These are phyloP conservation scores for Drosophila lacteicornis DNA, from an alignment of 1,140 invertebrate genomes.

Conservation along the genomic window DNA sequence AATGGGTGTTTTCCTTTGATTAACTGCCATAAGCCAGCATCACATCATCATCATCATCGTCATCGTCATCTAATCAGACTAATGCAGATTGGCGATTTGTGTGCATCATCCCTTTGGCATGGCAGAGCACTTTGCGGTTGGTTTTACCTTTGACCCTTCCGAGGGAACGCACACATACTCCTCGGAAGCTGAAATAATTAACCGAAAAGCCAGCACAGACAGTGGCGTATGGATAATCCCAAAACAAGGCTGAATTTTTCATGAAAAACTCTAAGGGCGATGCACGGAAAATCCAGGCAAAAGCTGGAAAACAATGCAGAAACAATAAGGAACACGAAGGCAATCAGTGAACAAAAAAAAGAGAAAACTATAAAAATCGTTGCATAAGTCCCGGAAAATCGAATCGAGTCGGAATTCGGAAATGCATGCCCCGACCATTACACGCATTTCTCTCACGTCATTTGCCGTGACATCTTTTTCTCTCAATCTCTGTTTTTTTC, in stretches of 20 bases:
- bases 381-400: slow-evolving; percentile 26
- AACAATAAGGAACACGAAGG: slow-evolving; percentile 32
- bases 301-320: slow-evolving; percentile 47
- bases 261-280: slow-evolving; percentile 32
- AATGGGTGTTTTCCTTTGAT: slow-evolving; percentile 23
- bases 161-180: background rate
- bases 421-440: slow-evolving; percentile 35
- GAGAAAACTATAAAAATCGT: slow-evolving; percentile 2
- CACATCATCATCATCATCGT: slow-evolving; percentile 1
- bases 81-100: slow-evolving; percentile 64
- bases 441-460: slow-evolving; percentile 64
- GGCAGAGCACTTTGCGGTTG: slow-evolving; percentile 26
- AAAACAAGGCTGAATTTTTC: slow-evolving; percentile 39
- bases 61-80: slow-evolving; percentile 56
- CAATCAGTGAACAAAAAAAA: slow-evolving; percentile 9
- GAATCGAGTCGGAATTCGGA: slow-evolving; percentile 18
- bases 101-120: background rate
- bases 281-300: slow-evolving; percentile 3
- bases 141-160: slow-evolving; percentile 16
- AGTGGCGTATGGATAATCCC: background rate
- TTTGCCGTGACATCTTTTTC: slow-evolving; percentile 57
- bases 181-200: slow-evolving; percentile 52
- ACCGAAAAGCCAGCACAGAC: slow-evolving; percentile 18
- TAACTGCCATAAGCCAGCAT: slow-evolving; percentile 9
- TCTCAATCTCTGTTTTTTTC: slow-evolving; percentile 2